phyloP scores from a whole-genome alignment of 2,888 invertebrate species.

The Trachelus iudaicus region DNA sequence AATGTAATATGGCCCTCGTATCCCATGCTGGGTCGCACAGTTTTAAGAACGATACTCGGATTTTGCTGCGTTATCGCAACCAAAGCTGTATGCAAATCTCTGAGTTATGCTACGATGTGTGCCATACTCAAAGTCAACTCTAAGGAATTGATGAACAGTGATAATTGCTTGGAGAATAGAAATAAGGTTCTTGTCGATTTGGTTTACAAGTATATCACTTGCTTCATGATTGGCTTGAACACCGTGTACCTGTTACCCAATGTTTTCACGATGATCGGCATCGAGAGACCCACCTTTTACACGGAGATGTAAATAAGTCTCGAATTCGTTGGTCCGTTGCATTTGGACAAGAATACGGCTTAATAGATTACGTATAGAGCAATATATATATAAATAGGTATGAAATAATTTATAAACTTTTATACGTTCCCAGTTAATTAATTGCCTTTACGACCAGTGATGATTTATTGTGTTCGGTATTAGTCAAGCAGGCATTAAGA shows the following conservation, averaged over 20 bases:
- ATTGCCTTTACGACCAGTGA: not conserved
- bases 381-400: not conserved
- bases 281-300: slow-evolving; percentile 86
- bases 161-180: slow-evolving; percentile 75
- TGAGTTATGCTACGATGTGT: slow-evolving; percentile 78
- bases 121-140: slow-evolving; percentile 76
- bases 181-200: slow-evolving; percentile 83
- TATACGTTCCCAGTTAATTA: not conserved
- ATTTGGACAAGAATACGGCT: not conserved
- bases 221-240: slow-evolving; percentile 82
- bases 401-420: slow-evolving; percentile 1
- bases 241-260: slow-evolving; percentile 82
- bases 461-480: not conserved
- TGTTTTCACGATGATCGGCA: slow-evolving; percentile 79
- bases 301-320: slow-evolving; percentile 76
- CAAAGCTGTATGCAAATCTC: slow-evolving; percentile 75
- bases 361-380: not conserved
- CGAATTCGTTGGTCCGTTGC: not conserved
- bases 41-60: slow-evolving; percentile 80
- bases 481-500: not conserved
- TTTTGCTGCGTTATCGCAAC: slow-evolving; percentile 79
- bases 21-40: slow-evolving; percentile 75
- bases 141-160: slow-evolving; percentile 74
- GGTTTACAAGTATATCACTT: slow-evolving; percentile 85
- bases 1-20: slow-evolving; percentile 82